Conservation (phyloP, 1,140 invertebrate genomes). For the Sinella curviseta region DNA sequence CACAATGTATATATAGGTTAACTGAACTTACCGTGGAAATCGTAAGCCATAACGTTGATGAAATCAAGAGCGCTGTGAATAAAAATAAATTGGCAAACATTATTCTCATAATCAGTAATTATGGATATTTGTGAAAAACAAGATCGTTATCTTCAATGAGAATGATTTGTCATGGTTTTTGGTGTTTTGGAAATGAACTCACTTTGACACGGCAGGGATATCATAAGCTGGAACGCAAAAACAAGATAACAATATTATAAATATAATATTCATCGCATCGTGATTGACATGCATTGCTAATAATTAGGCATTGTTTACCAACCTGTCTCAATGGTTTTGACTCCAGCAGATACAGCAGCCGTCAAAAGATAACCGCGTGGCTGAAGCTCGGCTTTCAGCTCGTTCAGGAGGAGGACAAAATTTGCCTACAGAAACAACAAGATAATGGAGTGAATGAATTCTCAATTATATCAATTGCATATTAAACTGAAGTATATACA, state of each 20-base stretch:
- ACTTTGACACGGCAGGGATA: conserved; percentile 43
- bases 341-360: conserved; percentile 56
- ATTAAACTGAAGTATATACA: neutral
- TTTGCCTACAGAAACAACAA: conserved; percentile 35
- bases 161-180: too few relatives aligned
- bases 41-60: conserved; percentile 43
- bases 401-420: conserved; percentile 57
- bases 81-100: too few relatives aligned
- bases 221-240: too few relatives aligned
- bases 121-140: too few relatives aligned
- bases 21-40: neutral
- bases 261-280: too few relatives aligned
- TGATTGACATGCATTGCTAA: too few relatives aligned
- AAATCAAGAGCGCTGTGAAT: conserved; percentile 46
- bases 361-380: conserved; percentile 55
- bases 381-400: conserved; percentile 58
- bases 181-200: too few relatives aligned
- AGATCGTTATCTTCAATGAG: too few relatives aligned
- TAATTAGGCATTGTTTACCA: too few relatives aligned
- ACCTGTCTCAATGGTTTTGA: conserved; percentile 39
- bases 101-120: too few relatives aligned
- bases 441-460: neutral
- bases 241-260: too few relatives aligned
- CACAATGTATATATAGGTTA: neutral
- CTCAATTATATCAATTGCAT: neutral